Conservation (phyloP, 2,797 vertebrate species). For the Ceyx erithaca region DNA sequence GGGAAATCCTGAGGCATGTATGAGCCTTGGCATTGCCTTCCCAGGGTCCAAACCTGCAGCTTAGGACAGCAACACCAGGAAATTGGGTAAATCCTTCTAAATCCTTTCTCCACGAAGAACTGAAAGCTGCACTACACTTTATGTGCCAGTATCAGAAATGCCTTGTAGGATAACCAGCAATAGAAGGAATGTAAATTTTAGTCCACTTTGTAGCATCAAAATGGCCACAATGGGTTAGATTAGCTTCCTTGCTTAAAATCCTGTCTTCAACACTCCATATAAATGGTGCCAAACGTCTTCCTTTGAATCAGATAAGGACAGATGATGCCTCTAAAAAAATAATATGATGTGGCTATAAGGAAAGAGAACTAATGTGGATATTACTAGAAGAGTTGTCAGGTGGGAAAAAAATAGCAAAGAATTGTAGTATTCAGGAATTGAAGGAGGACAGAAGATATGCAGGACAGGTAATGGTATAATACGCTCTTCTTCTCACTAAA, state of each 20-base stretch:
- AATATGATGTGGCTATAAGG: neutral
- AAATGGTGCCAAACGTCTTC: neutral
- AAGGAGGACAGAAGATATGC: neutral
- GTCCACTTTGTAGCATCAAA: neutral
- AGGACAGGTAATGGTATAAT: neutral
- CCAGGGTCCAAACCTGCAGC: neutral
- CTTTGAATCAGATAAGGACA: neutral
- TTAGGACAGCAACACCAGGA: neutral
- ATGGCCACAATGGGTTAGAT: neutral
- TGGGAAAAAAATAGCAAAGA: neutral
- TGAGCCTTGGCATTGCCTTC: neutral
- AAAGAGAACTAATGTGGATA: neutral
- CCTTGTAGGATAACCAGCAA: neutral
- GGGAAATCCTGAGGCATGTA: neutral
- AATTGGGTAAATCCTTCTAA: neutral
- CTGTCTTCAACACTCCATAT: neutral
- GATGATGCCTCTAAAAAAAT: neutral
- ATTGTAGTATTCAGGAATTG: neutral
- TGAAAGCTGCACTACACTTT: neutral
- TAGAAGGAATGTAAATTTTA: neutral
- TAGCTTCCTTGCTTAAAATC: neutral
- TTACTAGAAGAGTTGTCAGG: neutral
- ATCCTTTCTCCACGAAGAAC: neutral
- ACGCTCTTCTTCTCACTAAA: neutral
- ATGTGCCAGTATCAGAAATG: neutral